Percentiles rank a stretch among this genome's conserved stretches.
phyloP scores from a whole-genome alignment of 2,113 vertebrate genomes.

The Heptranchias perlo region DNA sequence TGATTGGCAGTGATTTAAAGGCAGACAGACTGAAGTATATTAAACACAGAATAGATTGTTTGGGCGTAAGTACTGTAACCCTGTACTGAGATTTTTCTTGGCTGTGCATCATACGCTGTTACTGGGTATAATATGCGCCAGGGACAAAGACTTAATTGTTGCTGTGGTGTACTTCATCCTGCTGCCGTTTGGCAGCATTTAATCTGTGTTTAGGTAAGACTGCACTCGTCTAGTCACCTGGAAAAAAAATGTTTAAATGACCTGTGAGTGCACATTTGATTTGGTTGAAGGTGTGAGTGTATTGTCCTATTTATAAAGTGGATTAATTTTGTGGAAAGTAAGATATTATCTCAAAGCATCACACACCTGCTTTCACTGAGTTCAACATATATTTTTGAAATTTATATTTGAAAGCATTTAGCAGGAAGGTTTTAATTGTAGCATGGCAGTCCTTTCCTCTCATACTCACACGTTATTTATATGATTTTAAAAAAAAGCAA shows the following conservation, averaged over 20 bases:
- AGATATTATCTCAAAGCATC: constrained; percentile 48
- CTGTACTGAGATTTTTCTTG: constrained; percentile 77
- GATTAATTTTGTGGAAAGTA: constrained; percentile 44
- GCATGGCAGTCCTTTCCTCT: not conserved
- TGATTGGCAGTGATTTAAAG: constrained; percentile 73
- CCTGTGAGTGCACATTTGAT: constrained; percentile 53
- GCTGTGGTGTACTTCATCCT: constrained; percentile 60
- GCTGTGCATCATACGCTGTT: constrained; percentile 70
- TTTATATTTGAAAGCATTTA: not conserved
- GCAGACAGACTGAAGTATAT: constrained; percentile 69
- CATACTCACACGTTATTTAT: not conserved
- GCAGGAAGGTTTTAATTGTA: too few relatives aligned
- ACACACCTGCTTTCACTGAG: constrained; percentile 46
- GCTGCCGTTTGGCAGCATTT: constrained; percentile 55
- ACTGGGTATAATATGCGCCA: constrained; percentile 66
- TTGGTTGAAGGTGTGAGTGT: constrained; percentile 48
- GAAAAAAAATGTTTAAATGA: constrained; percentile 51
- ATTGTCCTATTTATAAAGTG: constrained; percentile 47
- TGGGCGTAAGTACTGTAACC: constrained; percentile 75
- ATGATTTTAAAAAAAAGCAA: not conserved
- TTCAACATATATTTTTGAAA: constrained; percentile 42
- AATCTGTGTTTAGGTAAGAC: constrained; percentile 53
- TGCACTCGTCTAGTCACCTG: constrained; percentile 59
- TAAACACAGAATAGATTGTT: constrained; percentile 77
- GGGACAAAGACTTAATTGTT: constrained; percentile 78